Evolutionary conservation across 2,113 vertebrate species (phyloP), one percentile per base, ranked within the genome.

Genomic region (crab-eating macaque (Macaca fascicularis)): DNA sequence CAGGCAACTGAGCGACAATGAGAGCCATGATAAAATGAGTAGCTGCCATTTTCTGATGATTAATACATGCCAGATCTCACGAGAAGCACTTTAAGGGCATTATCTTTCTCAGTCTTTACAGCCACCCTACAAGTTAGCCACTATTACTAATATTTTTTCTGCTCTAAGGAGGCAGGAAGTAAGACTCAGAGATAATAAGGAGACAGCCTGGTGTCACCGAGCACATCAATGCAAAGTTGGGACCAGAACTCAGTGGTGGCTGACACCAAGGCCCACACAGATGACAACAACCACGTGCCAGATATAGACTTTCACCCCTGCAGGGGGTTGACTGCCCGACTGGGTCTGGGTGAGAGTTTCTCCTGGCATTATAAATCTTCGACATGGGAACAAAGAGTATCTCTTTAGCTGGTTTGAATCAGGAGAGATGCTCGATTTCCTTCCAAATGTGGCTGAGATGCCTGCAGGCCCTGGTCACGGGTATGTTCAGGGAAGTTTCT

Each of bases 371-470:
- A 59, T 80, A 64, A 43, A 64, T 64, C 69, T 84, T 89, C 45
- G 25, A 82, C 19, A 25, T 27, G 30, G 35, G 55, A 93, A 79
- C 59, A 25, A 75, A 96, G 81, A 32, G 13, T 83, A 19, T 55
- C 87, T 80, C 38, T 76, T 43, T 30, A 72, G 75, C 79, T 67
- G 8, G 76, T 90, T 79, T 22, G 38, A 75, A 52, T 78, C 23
- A 22, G 2, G 76, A 45, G 72, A 88, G 81, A 67, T 67, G 52
- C 59, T 90, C 79, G 23, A 89, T 97, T 83, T 64, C 90, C 89
- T 93, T 88, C 86, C 95, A 59, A 22, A 85, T 48, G n/a, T 70
- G 76, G 75, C 17, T 72, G 91, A 97, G 89, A 85, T 83, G 88
- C 22, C 95, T 78, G 25, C 45, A 85, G 96, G 83, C 64, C 93